These are phyloP conservation scores for Neolamprologus variostigma DNA, from an alignment of 2,113 vertebrate species.

Conservation along the genomic window DNA sequence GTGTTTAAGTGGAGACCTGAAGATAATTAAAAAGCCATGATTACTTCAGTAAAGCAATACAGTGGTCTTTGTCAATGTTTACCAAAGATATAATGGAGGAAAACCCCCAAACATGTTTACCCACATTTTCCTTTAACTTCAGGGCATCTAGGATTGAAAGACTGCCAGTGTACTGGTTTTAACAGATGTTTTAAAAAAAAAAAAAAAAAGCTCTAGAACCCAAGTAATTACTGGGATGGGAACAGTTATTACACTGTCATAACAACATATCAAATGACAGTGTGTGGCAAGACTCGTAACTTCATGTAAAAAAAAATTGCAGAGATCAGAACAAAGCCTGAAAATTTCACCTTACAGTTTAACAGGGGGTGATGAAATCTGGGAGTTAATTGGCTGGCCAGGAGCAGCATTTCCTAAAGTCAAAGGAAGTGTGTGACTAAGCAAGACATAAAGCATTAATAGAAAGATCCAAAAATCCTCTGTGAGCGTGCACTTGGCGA, in stretches of 20 bases:
- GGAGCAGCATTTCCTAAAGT: background rate
- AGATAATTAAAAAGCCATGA: slow-evolving; percentile 12
- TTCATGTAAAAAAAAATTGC: background rate
- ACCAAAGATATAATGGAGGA: background rate
- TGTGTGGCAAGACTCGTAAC: background rate
- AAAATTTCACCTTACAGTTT: background rate
- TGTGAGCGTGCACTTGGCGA: background rate
- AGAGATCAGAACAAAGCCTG: background rate
- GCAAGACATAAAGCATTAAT: background rate
- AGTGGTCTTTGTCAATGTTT: background rate
- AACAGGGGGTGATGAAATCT: background rate
- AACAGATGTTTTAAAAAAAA: background rate
- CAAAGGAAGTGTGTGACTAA: background rate
- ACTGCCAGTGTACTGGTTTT: background rate
- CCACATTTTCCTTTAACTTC: background rate
- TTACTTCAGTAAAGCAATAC: slow-evolving; percentile 1
- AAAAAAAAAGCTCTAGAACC: background rate
- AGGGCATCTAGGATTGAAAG: background rate
- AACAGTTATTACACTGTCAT: background rate
- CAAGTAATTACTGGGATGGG: background rate
- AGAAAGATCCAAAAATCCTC: background rate
- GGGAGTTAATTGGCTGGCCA: background rate
- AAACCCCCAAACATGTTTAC: background rate
- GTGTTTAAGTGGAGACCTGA: background rate
- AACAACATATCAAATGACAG: background rate